Evolutionary conservation across 2,888 invertebrate genomes (phyloP).

Genomic region (Xestia xanthographa): DNA sequence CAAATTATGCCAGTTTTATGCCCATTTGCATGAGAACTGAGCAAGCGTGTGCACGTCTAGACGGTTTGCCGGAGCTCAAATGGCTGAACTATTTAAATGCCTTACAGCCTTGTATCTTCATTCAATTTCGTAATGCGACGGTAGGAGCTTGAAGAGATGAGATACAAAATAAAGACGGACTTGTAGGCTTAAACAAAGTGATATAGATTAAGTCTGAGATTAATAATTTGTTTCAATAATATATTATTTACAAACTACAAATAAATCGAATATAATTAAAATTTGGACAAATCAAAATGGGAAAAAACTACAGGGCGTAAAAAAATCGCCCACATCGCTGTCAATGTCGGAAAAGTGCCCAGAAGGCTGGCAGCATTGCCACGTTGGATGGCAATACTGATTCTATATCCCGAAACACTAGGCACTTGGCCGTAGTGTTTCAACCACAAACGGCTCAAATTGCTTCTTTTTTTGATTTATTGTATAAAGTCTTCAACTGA

Average conservation of each 20-base stretch:
- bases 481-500: not conserved
- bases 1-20: constrained; percentile 76
- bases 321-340: too few species aligned
- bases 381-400: too few species aligned
- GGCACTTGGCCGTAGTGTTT: too few species aligned
- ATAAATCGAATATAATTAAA: too few species aligned
- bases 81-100: constrained; percentile 85
- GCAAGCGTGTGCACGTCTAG: constrained; percentile 71
- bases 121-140: constrained; percentile 79
- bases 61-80: constrained; percentile 75
- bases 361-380: too few species aligned
- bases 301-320: too few species aligned
- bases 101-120: constrained; percentile 78
- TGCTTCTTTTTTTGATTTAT: not conserved
- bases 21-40: constrained; percentile 83
- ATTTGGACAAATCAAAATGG: too few species aligned
- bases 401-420: too few species aligned
- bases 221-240: not conserved
- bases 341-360: too few species aligned
- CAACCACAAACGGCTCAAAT: not conserved
- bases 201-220: not conserved
- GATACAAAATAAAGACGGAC: constrained; percentile 3
- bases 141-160: not conserved
- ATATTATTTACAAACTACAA: too few species aligned
- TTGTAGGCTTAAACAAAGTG: not conserved